phyloP scores from a whole-genome alignment of 2,113 vertebrate species.

The Echinops telfairi region DNA sequence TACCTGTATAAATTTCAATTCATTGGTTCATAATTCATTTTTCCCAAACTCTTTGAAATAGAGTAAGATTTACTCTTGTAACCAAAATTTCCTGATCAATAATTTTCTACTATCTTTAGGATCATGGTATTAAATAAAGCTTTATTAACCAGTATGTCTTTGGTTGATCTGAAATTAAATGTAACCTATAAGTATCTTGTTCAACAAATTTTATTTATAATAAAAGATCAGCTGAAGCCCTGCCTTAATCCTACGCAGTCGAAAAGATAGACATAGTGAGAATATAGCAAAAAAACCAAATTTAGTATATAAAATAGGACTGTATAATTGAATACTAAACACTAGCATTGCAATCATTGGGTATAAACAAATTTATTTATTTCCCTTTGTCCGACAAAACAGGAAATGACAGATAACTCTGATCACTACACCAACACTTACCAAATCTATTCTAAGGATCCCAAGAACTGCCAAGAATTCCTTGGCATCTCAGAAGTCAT shows the following conservation, averaged over 20 bases:
- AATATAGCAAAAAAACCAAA: not conserved
- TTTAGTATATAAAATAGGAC: not conserved
- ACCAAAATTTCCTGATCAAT: not conserved
- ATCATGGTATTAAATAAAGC: not conserved
- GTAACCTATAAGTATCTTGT: not conserved
- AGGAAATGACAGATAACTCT: constrained; percentile 36
- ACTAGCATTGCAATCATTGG: not conserved
- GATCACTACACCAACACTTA: constrained; percentile 40
- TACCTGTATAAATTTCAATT: not conserved
- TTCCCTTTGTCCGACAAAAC: not conserved
- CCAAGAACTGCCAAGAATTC: not conserved
- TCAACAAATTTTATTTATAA: not conserved
- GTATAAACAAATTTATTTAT: not conserved
- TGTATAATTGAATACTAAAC: not conserved
- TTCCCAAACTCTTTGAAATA: not conserved
- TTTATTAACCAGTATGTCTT: not conserved
- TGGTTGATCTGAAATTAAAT: constrained; percentile 32
- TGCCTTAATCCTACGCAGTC: not conserved
- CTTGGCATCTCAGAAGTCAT: constrained; percentile 4
- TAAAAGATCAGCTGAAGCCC: not conserved
- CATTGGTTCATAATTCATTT: not conserved
- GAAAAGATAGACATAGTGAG: not conserved
- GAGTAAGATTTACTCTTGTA: not conserved
- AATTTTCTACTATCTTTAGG: not conserved
- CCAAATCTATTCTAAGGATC: not conserved